Base-by-base conservation (phyloP, 1,140 invertebrate species). In the Wasmannia auropunctata region DNA sequence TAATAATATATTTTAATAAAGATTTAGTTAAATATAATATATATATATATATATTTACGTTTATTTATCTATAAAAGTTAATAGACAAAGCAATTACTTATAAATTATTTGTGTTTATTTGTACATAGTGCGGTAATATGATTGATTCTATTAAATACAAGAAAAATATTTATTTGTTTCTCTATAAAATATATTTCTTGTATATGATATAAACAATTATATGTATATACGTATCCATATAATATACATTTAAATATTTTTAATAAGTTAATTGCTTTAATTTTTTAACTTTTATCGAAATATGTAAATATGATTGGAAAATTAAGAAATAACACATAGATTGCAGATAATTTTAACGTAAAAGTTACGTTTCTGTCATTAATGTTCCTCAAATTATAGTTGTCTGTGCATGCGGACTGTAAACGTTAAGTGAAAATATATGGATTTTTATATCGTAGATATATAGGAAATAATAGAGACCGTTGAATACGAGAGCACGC, bases 361-460 rank as follows among this genome's bases (percentile, higher is more conserved):
- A 77, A 14, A n/a, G n/a, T n/a, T n/a, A n/a, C n/a, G 54, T 60
- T 31, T 46, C 11, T 77, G 25, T 58, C 19, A 49, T 72, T 51
- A 72, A 72, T 72, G 69, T 72, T 72, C 69, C 69, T 72, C 46
- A 34, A 34, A 72, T 11, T 72, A 54, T 51, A 49, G 2, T 60
- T 60, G 28, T 56, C 54, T 11, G 54, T 54, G 19, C 22, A 25
- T 22, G 7, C 37, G 16, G 51, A 74, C 19, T 28, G n/a, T 54
- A 43, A 43, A 11, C 16, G 16, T 16, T 58, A 76, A 60, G 25
- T 76, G 19, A 76, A 11, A 76, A 43, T 43, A 43, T 11, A 60
- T 60, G 8, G 22, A 76, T 76, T 76, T 76, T 76, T 76, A 76
- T 77, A 77, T 77, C 14, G 6, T 77, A 77, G 74, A 5, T 19